Conservation (phyloP, 2,113 vertebrate species). For the Dasyurus viverrinus region DNA sequence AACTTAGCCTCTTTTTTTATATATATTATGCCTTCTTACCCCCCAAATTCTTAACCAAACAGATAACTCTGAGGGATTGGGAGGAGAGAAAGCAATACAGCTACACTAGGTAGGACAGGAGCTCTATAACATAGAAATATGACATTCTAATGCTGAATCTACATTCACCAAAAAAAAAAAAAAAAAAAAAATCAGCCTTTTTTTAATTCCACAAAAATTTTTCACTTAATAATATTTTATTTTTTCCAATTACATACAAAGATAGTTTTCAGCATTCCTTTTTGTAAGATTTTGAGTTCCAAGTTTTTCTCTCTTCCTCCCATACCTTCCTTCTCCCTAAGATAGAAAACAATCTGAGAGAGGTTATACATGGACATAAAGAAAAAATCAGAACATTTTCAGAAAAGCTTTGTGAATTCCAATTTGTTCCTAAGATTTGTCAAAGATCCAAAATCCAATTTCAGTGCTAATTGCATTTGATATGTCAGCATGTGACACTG, state of each 20-base stretch:
- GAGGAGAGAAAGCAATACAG: not conserved
- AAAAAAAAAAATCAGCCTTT: too few species aligned
- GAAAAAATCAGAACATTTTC: not conserved
- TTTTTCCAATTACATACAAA: too few species aligned
- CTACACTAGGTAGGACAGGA: not conserved
- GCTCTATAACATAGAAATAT: not conserved
- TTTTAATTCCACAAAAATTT: too few species aligned
- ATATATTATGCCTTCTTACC: not conserved
- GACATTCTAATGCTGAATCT: not conserved
- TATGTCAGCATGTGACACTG: not conserved
- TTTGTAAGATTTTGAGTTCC: too few species aligned
- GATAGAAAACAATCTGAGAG: too few species aligned
- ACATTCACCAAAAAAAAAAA: not conserved
- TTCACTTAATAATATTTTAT: too few species aligned
- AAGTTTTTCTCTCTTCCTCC: too few species aligned
- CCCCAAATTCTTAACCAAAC: not conserved
- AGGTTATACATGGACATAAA: too few species aligned
- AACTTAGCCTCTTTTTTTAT: not conserved
- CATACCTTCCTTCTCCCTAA: too few species aligned
- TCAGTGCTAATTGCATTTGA: not conserved
- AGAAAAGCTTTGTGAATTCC: not conserved
- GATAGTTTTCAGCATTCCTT: too few species aligned
- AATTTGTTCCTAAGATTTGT: not conserved
- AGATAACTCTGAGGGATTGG: not conserved
- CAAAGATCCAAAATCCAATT: not conserved